Conservation (phyloP, 2,888 invertebrate genomes). For the Pseudococcus longispinus region DNA sequence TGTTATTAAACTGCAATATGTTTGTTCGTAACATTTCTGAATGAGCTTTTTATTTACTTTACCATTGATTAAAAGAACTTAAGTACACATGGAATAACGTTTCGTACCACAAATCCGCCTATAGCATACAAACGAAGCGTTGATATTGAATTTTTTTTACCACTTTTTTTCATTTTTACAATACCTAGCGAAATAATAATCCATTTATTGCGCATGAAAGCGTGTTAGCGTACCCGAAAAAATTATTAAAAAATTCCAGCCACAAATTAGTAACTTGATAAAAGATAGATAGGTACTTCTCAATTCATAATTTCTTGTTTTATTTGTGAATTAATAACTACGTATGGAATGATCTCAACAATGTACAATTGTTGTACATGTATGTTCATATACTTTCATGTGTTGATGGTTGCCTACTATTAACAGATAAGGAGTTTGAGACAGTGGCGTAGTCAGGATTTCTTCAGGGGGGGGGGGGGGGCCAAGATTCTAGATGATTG, state of each 20-base stretch:
- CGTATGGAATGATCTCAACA: no score
- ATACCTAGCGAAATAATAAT: not conserved
- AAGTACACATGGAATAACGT: not conserved
- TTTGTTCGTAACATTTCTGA: constrained; percentile 13
- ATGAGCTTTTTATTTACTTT: constrained; percentile 7
- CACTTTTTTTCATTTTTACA: not conserved
- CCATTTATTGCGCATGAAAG: not conserved
- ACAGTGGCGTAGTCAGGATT: no score
- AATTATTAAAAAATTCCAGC: not conserved
- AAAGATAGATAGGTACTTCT: no score
- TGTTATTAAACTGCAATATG: constrained; percentile 15
- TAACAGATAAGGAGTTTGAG: no score
- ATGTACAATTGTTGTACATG: no score
- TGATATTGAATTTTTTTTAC: constrained; percentile 10
- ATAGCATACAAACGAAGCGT: constrained; percentile 6
- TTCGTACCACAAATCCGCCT: not conserved
- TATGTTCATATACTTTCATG: no score
- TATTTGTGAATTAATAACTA: no score
- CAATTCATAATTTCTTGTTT: no score
- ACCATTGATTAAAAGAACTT: constrained; percentile 18
- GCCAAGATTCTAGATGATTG: no score
- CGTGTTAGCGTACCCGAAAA: not conserved
- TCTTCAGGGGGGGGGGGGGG: no score
- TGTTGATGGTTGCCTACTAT: no score
- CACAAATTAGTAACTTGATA: no score